These are phyloP conservation scores for Lipophrys pholis DNA, from an alignment of 2,113 vertebrate genomes.

Conservation along the genomic window DNA sequence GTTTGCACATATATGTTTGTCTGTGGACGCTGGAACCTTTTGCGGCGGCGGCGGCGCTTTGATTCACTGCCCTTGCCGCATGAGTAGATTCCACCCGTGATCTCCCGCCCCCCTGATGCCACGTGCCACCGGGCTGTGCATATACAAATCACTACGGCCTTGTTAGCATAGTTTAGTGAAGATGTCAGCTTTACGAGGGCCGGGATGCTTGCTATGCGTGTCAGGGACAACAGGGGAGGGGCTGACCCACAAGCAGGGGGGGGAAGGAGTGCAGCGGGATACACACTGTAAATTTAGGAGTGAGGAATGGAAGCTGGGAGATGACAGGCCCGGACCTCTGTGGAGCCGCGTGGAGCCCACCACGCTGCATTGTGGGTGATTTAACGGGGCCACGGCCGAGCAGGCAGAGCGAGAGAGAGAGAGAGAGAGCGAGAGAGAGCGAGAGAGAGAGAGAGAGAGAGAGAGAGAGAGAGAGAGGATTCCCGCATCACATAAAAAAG, in stretches of 20 bases:
- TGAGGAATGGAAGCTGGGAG: conserved; percentile 61
- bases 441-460: conserved; percentile 51
- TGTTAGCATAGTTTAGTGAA: conserved; percentile 87
- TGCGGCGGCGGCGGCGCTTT: conserved; percentile 55
- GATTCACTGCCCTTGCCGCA: conserved; percentile 60
- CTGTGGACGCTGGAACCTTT: conserved; percentile 27
- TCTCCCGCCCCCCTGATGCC: conserved; percentile 1
- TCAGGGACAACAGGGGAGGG: conserved; percentile 73
- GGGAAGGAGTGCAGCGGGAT: conserved; percentile 37
- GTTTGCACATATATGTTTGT: conserved; percentile 29
- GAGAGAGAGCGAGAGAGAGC: conserved; percentile 49
- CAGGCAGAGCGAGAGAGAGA: conserved; percentile 45
- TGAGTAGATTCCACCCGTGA: conserved; percentile 47
- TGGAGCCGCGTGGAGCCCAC: conserved; percentile 34
- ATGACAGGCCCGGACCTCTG: conserved; percentile 58
- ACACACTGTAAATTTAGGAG: conserved; percentile 77
- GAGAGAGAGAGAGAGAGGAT: conserved; percentile 45
- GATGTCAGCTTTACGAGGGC: conserved; percentile 84
- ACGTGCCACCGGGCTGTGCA: conserved; percentile 72
- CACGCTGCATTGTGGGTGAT: conserved; percentile 47
- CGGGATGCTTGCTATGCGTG: conserved; percentile 77
- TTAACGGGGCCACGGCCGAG: conserved; percentile 65
- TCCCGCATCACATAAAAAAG: conserved; percentile 42
- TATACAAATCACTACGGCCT: conserved; percentile 83
- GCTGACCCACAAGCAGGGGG: conserved; percentile 55